Conservation (phyloP, 2,797 vertebrate genomes). For the Aulostomus chinensis region DNA sequence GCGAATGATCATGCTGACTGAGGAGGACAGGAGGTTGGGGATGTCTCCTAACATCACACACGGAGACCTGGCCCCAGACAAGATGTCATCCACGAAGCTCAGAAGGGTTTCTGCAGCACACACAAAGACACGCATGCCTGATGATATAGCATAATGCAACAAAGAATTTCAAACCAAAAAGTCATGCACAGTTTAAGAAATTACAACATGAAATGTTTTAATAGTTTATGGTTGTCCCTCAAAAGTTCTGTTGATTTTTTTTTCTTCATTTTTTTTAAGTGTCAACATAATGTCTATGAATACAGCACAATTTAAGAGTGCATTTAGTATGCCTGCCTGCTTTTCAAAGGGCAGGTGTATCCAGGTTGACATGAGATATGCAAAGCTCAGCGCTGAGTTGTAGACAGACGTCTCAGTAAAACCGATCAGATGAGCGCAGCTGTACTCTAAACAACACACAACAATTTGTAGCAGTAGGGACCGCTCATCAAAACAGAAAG, state of each 20-base stretch:
- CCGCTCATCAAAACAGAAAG: not conserved
- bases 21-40: slow-evolving; percentile 88
- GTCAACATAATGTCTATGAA: no score
- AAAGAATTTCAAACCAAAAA: not conserved
- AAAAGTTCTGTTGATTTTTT: no score
- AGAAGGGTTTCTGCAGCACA: slow-evolving; percentile 87
- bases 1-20: slow-evolving; percentile 92
- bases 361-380: slow-evolving; percentile 6
- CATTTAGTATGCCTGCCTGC: not conserved
- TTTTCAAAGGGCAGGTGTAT: slow-evolving; percentile 7
- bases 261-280: no score
- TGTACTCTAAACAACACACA: not conserved
- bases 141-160: not conserved
- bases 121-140: not conserved
- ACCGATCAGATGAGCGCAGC: slow-evolving; percentile 24
- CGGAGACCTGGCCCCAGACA: slow-evolving; percentile 96
- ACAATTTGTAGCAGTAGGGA: not conserved
- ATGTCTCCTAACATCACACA: slow-evolving; percentile 96
- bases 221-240: not conserved
- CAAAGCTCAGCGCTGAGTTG: slow-evolving; percentile 4
- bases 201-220: not conserved
- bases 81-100: slow-evolving; percentile 97
- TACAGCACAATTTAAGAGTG: no score
- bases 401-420: slow-evolving; percentile 7
- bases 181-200: not conserved